These are phyloP conservation scores for Monopterus albus DNA, from an alignment of 2,113 vertebrate species.

Conservation along the genomic window DNA sequence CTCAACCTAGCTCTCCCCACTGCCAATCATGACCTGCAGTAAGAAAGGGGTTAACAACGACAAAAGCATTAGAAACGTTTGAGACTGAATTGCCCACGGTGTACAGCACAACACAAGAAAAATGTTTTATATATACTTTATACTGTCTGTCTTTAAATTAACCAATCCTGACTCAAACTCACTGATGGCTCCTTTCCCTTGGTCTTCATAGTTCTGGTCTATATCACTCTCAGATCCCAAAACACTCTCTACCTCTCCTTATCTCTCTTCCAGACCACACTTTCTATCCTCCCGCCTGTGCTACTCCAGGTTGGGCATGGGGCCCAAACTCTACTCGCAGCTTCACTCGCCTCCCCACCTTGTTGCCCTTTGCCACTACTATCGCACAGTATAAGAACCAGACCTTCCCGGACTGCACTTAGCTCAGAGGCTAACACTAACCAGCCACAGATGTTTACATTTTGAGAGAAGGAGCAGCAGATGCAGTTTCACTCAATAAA, in stretches of 20 bases:
- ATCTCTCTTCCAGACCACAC: constrained; percentile 80
- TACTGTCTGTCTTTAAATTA: constrained; percentile 69
- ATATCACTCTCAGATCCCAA: constrained; percentile 86
- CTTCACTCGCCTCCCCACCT: constrained; percentile 72
- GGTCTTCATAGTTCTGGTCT: constrained; percentile 78
- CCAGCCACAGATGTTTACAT: constrained; percentile 83
- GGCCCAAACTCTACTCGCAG: constrained; percentile 62
- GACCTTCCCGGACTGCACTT: constrained; percentile 78
- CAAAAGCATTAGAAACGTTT: constrained; percentile 45
- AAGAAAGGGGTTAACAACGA: constrained; percentile 22
- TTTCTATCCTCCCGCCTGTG: constrained; percentile 64
- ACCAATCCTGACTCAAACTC: constrained; percentile 54
- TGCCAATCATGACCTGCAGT: constrained; percentile 55
- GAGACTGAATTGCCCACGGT: constrained; percentile 16
- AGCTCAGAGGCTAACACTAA: constrained; percentile 87
- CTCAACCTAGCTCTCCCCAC: constrained; percentile 63
- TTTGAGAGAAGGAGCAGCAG: constrained; percentile 78
- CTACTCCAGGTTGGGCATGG: constrained; percentile 65
- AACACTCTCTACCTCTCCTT: constrained; percentile 83
- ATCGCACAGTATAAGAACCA: constrained; percentile 81
- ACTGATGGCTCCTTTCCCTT: constrained; percentile 56
- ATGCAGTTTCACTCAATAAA: constrained; percentile 82
- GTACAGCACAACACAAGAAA: constrained; percentile 39
- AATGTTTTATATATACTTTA: constrained; percentile 45
- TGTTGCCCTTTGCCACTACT: constrained; percentile 80